Base-by-base conservation (phyloP, 2,797 vertebrate species). In the Erpetoichthys calabaricus region DNA sequence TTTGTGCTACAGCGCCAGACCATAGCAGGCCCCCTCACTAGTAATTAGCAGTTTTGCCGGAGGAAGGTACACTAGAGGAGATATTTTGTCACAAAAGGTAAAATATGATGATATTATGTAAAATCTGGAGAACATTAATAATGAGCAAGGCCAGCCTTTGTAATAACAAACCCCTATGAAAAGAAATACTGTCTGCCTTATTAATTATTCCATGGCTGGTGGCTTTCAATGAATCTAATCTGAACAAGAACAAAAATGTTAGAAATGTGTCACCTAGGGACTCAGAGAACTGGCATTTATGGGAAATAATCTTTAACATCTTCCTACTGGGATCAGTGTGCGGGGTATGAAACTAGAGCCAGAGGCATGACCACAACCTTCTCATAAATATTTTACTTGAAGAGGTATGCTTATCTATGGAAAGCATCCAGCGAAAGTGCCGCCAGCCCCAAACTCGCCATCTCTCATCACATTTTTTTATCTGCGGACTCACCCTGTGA, bases 361-460 rank as follows among this genome's bases (percentile, higher is more conserved):
- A 68, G 76, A 69, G 66, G 63, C 70, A 74, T 69, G 66, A 65
- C 64, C 2, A 4, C 53, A 54, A 5, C 41, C 42, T 42, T 65
- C 25, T 25, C 68, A 67, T 80, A 70, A 79, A 75, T 79, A 76
- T 73, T 74, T 74, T 61, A 74, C 57, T 65, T 58, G 50, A 65
- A 58, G 58, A 61, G 45, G 55, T 25, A 25, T 25, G 25, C 25
- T 25, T 25, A 25, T 25, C 25, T 25, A 25, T 25, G 25, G 25
- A 25, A 25, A 25, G 25, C 25, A 25, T 25, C 25, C 25, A 25
- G 25, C 25, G 25, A 25, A 25, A 25, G 25, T 25, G 25, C 25
- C 25, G 25, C 25, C 25, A 25, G 25, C 25, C 25, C 25, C 25
- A 25, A 25, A 25, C 25, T 25, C 25, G 25, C 25, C 25, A 25